Percentiles rank a stretch among this genome's conserved stretches.
phyloP scores from a whole-genome alignment of 2,888 invertebrate species.

The Aleiodes leptofemur region DNA sequence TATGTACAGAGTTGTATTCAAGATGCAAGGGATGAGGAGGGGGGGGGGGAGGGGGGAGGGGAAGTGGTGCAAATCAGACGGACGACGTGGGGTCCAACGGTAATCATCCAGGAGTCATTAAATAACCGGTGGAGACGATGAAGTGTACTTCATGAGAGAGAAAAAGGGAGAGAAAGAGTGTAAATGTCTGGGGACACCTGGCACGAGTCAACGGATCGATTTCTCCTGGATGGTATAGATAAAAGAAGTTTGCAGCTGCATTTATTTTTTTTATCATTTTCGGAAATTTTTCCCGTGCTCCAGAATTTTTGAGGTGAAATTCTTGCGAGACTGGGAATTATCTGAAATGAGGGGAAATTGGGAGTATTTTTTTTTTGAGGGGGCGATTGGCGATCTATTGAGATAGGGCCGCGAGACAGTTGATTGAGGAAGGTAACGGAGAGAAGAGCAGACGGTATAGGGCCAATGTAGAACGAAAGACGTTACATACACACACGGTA shows the following conservation, averaged over 20 bases:
- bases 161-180: constrained; percentile 18
- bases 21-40: constrained; percentile 23
- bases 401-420: constrained; percentile 1
- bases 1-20: constrained; percentile 9
- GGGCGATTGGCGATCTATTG: no score
- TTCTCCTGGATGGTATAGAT: not conserved
- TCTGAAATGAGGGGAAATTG: constrained; percentile 5
- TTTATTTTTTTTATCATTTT: not conserved
- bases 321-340: not conserved
- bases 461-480: constrained; percentile 58
- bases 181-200: constrained; percentile 50
- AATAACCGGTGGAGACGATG: constrained; percentile 50
- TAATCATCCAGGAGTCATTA: constrained; percentile 50
- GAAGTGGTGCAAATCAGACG: constrained; percentile 39
- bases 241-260: constrained; percentile 45
- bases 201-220: constrained; percentile 53
- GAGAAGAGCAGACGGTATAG: constrained; percentile 54
- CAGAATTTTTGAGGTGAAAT: not conserved
- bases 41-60: constrained; percentile 41
- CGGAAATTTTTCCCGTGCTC: not conserved
- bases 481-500: constrained; percentile 61
- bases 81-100: constrained; percentile 40
- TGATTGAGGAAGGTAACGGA: constrained; percentile 38
- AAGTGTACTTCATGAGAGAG: constrained; percentile 19
- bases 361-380: not conserved